Percentiles rank a stretch among this genome's conserved stretches.
Evolutionary conservation across 1,140 invertebrate genomes (phyloP).

Genomic region (Drosophila bocki): DNA sequence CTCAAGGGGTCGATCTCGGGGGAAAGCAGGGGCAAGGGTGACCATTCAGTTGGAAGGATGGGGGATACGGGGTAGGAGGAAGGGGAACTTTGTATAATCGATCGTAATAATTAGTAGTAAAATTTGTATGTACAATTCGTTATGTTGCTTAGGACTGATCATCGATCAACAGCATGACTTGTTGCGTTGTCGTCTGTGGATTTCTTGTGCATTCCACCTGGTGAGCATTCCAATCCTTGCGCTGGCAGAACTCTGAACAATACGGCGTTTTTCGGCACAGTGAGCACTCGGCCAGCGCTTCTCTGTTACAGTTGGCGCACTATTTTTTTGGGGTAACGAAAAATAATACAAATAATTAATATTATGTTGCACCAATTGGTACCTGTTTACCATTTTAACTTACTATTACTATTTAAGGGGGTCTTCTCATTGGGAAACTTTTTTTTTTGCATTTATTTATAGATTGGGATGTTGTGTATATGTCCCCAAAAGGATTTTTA

Average conservation of each 20-base stretch:
- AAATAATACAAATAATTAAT: background rate
- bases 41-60: slow-evolving; percentile 2
- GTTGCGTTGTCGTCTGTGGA: slow-evolving; percentile 86
- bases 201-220: slow-evolving; percentile 92
- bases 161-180: slow-evolving; percentile 90
- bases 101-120: slow-evolving; percentile 82
- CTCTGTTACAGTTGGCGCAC: slow-evolving; percentile 95
- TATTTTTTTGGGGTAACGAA: slow-evolving; percentile 69
- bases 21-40: slow-evolving; percentile 2
- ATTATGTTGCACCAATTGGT: no score
- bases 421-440: no score
- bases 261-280: slow-evolving; percentile 93
- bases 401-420: no score
- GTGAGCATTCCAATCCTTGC: slow-evolving; percentile 94
- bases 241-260: slow-evolving; percentile 94
- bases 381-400: no score
- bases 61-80: slow-evolving; percentile 6
- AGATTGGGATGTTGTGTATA: no score
- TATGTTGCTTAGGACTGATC: slow-evolving; percentile 85
- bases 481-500: no score
- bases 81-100: slow-evolving; percentile 61
- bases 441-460: no score
- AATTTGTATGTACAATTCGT: slow-evolving; percentile 82
- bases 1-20: slow-evolving; percentile 28
- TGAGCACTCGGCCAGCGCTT: slow-evolving; percentile 93